Evolutionary conservation across 2,888 invertebrate species (phyloP), one percentile per base, ranked within the genome.

Genomic region (Temnothorax ravouxi): DNA sequence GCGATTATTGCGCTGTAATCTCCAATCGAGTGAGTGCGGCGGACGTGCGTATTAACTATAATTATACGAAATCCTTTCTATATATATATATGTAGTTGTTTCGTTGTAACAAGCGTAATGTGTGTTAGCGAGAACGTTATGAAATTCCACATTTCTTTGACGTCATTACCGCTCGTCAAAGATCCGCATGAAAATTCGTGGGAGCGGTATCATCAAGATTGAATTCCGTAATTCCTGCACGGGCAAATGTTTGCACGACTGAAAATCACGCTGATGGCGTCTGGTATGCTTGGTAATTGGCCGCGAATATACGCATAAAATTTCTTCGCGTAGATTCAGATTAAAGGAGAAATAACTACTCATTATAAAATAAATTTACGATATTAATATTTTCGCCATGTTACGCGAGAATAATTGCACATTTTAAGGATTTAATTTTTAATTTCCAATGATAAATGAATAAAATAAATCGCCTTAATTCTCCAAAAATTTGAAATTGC

Each of bases 91-190:
- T 29, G 3, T 29, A 44, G 11, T 18, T 47, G 18, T 56, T 64
- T 79, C 18, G 21, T 9, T 77, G 56, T 18, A 79, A 21, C 47
- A 29, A 44, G 38, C 47, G 47, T 34, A 44, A 38, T 25, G 21
- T 11, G 15, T 6, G 15, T 71, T 71, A 38, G 44, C 79, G 84
- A 52, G 67, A 83, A 88, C 61, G 56, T 59, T n/a, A 86, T 84
- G 80, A 87, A 88, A 88, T 83, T 88, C 79, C 87, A 44, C 56
- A 44, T 59, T 80, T 74, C 88, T 88, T 87, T 88, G 83, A 89
- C 80, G 85, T 84, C 83, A 87, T 85, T 88, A 83, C 61, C 50
- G 44, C 29, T 50, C 59, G 59, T 75, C 83, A 87, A 88, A 87
- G 89, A 83, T 84, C 66, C 50, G 77, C 41, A 21, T n/a, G 47